Conservation (phyloP, 2,888 invertebrate genomes). For the Dorcus parallelipipedus region DNA sequence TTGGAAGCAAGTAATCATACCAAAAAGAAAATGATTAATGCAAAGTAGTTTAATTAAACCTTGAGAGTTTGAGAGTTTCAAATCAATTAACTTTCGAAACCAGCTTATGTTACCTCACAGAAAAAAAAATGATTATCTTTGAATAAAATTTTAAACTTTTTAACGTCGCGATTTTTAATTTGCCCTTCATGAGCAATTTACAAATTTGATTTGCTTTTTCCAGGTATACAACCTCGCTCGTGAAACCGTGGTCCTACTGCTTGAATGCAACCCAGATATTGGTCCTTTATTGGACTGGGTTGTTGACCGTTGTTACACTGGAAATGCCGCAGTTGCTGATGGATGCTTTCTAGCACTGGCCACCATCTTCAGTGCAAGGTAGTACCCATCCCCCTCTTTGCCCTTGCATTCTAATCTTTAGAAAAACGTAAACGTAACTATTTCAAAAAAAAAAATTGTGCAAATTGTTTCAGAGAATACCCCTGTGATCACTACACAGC, state of each 20-base stretch:
- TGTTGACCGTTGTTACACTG: slow-evolving; percentile 96
- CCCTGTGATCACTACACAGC: slow-evolving; percentile 98
- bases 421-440: no score
- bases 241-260: slow-evolving; percentile 87
- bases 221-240: slow-evolving; percentile 88
- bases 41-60: no score
- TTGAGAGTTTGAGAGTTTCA: no score
- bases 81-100: no score
- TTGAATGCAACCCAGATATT: slow-evolving; percentile 94
- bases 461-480: slow-evolving; percentile 70
- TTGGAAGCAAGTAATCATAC: no score
- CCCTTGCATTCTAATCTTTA: no score
- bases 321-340: slow-evolving; percentile 85
- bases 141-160: no score
- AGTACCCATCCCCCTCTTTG: slow-evolving; percentile 20
- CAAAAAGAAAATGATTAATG: no score
- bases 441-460: no score
- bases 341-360: slow-evolving; percentile 95
- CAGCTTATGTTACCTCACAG: no score
- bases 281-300: slow-evolving; percentile 94
- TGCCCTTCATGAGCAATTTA: neutral
- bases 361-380: slow-evolving; percentile 95
- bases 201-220: slow-evolving; percentile 28
- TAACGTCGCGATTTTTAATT: neutral
- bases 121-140: no score